These are phyloP conservation scores for Caenorhabditis panamensis DNA, from an alignment of 2,888 invertebrate genomes.

Conservation along the genomic window DNA sequence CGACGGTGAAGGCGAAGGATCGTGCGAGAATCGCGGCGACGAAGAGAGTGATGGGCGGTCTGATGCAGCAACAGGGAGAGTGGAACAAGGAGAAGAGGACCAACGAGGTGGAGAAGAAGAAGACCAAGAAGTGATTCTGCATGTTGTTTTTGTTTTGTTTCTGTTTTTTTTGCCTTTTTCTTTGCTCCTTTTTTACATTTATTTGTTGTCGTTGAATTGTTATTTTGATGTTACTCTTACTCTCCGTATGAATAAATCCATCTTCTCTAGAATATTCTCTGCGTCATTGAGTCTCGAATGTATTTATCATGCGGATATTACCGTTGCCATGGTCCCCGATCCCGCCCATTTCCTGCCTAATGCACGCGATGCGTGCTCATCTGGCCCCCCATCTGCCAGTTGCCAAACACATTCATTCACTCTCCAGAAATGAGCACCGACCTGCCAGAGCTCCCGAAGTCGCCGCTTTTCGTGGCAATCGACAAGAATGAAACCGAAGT, in stretches of 20 bases:
- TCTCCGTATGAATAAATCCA: conserved; percentile 11
- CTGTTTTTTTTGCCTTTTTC: conserved; percentile 15
- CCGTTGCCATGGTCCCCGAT: conserved; percentile 42
- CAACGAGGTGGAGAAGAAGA: conserved; percentile 72
- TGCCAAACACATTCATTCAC: not conserved
- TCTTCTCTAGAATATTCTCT: conserved; percentile 15
- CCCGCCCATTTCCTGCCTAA: conserved; percentile 4
- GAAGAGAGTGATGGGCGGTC: conserved; percentile 73
- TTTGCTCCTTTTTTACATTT: not conserved
- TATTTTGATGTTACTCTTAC: too few species aligned
- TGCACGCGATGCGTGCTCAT: conserved; percentile 27
- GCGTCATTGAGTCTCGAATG: not conserved
- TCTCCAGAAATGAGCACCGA: conserved; percentile 23
- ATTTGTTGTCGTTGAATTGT: conserved; percentile 13
- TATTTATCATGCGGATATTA: conserved; percentile 29
- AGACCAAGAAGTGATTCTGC: conserved; percentile 60
- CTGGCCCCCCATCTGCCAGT: not conserved
- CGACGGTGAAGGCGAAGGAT: conserved; percentile 60
- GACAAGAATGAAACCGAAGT: conserved; percentile 54
- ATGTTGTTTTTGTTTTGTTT: conserved; percentile 15
- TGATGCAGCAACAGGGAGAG: conserved; percentile 76
- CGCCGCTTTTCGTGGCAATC: conserved; percentile 55
- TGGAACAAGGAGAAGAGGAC: conserved; percentile 71
- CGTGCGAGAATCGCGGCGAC: conserved; percentile 60
- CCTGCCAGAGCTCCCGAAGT: conserved; percentile 11